Percentiles rank a stretch among this genome's conserved stretches.
Conservation (phyloP, 1,140 invertebrate species). For the Euglossa dilemma region DNA sequence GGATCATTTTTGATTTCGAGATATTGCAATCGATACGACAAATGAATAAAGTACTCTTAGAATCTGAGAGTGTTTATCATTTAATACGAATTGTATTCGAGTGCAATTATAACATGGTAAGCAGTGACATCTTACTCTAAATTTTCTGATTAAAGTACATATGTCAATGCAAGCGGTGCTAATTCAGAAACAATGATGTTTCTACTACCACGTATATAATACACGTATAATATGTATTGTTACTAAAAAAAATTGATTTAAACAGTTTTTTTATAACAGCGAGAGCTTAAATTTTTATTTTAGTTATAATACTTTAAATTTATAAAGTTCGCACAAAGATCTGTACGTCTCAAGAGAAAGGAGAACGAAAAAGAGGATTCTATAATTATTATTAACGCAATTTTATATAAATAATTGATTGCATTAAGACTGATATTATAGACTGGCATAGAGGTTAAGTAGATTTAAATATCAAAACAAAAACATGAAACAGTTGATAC, state of each 20-base stretch:
- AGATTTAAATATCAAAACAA: background rate
- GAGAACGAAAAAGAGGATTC: background rate
- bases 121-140: background rate
- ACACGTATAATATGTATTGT: background rate
- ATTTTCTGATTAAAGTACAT: background rate
- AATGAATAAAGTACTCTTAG: background rate
- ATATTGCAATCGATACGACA: background rate
- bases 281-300: too few relatives aligned
- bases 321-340: too few relatives aligned
- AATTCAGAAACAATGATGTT: constrained; percentile 5
- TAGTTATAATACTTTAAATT: too few relatives aligned
- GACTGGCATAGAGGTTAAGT: constrained; percentile 44
- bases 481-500: background rate
- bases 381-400: background rate
- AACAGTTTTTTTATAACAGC: too few relatives aligned
- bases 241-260: too few relatives aligned
- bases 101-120: background rate
- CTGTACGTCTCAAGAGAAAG: too few relatives aligned
- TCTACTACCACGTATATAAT: background rate
- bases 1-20: background rate
- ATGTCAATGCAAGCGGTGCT: constrained; percentile 24
- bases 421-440: constrained; percentile 45
- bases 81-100: background rate
- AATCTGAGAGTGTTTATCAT: background rate
- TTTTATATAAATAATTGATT: constrained; percentile 6